phyloP scores from a whole-genome alignment of 2,888 invertebrate species.

The Drosophila monieri region DNA sequence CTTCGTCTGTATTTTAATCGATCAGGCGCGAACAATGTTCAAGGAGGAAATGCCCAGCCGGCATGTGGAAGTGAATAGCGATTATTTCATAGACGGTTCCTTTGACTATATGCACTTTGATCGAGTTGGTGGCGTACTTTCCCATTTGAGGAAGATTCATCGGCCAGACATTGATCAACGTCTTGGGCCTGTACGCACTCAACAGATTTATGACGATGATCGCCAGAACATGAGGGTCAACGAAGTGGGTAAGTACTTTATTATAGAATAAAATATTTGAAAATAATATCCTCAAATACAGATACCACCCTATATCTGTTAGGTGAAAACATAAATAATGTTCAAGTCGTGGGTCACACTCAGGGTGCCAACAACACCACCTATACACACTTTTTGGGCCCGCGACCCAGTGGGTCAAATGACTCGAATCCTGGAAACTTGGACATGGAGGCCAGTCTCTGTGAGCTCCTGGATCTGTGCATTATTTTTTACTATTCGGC shows the following conservation, averaged over 20 bases:
- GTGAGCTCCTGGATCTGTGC: constrained; percentile 81
- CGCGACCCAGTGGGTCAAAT: constrained; percentile 51
- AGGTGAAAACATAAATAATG: constrained; percentile 79
- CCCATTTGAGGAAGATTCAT: constrained; percentile 82
- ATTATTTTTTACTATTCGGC: constrained; percentile 83
- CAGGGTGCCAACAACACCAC: constrained; percentile 67
- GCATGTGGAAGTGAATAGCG: constrained; percentile 71
- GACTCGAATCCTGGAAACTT: constrained; percentile 75
- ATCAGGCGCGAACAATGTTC: constrained; percentile 73
- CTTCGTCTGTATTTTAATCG: constrained; percentile 81
- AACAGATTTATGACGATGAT: constrained; percentile 76
- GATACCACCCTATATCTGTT: constrained; percentile 80
- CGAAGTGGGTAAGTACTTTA: constrained; percentile 70
- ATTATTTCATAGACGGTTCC: constrained; percentile 81
- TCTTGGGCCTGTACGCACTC: constrained; percentile 77
- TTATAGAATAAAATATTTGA: neutral
- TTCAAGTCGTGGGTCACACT: constrained; percentile 77
- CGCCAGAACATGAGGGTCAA: constrained; percentile 60
- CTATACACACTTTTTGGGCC: constrained; percentile 75
- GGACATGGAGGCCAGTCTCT: constrained; percentile 71
- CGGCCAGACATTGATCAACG: constrained; percentile 77
- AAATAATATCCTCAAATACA: constrained; percentile 33
- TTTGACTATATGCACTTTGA: constrained; percentile 83
- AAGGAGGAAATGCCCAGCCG: constrained; percentile 72
- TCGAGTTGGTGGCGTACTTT: constrained; percentile 83